Evolutionary conservation across 2,888 invertebrate genomes (phyloP).

Genomic region (Philonicus albiceps): DNA sequence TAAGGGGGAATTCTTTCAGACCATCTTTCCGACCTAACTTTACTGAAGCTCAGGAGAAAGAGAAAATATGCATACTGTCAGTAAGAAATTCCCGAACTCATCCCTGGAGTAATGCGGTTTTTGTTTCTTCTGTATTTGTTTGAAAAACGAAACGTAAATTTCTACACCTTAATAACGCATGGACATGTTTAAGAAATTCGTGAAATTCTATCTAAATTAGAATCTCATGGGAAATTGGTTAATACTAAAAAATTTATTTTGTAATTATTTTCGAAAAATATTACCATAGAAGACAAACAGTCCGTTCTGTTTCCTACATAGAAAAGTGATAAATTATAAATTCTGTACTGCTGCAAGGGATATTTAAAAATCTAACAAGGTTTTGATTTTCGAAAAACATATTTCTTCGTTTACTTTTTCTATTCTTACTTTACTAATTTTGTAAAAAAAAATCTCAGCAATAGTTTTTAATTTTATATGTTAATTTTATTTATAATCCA

Average conservation of each 20-base stretch:
- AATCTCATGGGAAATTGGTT: not conserved
- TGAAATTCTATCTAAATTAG: not conserved
- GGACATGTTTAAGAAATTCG: not conserved
- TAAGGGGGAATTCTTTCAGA: not conserved
- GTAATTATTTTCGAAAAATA: not conserved
- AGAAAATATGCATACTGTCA: not conserved
- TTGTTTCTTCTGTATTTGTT: not conserved
- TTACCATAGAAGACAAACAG: no score
- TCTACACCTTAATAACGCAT: not conserved
- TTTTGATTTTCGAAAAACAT: no score
- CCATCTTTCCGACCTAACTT: not conserved
- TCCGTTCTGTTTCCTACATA: no score
- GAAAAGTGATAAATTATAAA: no score
- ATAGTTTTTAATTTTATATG: no score
- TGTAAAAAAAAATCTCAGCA: no score
- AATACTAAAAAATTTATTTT: not conserved
- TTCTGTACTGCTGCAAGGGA: no score
- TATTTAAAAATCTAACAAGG: no score
- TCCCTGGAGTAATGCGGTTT: not conserved
- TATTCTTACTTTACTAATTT: no score
- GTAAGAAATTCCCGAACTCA: not conserved
- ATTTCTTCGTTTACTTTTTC: no score
- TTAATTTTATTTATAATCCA: not conserved
- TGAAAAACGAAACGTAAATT: not conserved
- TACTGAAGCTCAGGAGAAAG: not conserved